Conservation (phyloP, 2,113 vertebrate species). For the Falco punctatus region DNA sequence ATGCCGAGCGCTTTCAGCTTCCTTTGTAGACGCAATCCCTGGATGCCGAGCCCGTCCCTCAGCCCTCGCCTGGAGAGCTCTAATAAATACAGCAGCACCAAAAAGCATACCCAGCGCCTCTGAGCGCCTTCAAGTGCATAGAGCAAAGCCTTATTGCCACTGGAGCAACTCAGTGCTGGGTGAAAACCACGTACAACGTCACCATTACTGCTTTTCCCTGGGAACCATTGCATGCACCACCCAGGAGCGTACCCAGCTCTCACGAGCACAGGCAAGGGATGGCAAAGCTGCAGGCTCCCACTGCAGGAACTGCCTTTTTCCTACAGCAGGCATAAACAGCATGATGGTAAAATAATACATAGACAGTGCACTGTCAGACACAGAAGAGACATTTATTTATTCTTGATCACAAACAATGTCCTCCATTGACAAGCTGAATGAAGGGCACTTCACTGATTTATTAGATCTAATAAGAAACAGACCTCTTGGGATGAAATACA, state of each 20-base stretch:
- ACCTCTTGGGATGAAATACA: constrained; percentile 64
- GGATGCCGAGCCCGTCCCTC: not conserved
- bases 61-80: not conserved
- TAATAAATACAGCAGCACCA: rapidly evolving
- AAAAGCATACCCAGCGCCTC: not conserved
- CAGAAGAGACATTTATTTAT: constrained; percentile 60
- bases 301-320: not conserved
- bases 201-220: not conserved
- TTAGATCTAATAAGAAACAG: constrained; percentile 69
- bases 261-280: not conserved
- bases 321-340: not conserved
- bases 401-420: constrained; percentile 67
- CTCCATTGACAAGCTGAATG: constrained; percentile 66
- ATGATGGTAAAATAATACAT: not conserved
- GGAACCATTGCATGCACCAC: not conserved
- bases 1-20: not conserved
- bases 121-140: not conserved
- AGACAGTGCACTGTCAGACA: not conserved
- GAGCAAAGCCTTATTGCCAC: not conserved
- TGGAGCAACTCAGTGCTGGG: not conserved
- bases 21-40: not conserved
- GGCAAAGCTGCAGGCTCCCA: not conserved
- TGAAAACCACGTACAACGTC: rapidly evolving
- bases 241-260: not conserved
- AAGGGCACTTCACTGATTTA: constrained; percentile 73